A percentile compares a stretch with the other conserved stretches of the same genome.
Evolutionary conservation across 2,797 vertebrate genomes (phyloP).

Genomic region (Lepus oiostolus): DNA sequence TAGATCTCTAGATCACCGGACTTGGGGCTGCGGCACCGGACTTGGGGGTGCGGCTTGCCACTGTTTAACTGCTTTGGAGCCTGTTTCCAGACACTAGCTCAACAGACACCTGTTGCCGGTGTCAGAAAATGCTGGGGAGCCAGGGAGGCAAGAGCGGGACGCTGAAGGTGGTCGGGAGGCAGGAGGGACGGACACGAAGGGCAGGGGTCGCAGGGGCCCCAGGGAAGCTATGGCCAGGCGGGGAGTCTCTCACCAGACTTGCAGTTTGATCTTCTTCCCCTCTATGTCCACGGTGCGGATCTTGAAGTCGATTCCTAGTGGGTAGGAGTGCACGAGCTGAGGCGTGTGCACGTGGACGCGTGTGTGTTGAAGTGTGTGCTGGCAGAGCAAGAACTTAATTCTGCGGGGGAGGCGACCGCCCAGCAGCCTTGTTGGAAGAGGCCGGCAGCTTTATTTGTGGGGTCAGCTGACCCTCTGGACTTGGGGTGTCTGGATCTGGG

Average conservation of each 20-base stretch:
- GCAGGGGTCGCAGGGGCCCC: neutral
- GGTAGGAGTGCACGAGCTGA: neutral
- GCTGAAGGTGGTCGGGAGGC: neutral
- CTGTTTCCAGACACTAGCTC: neutral
- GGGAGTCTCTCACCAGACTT: constrained; percentile 93
- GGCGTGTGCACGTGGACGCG: no score
- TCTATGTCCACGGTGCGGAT: constrained; percentile 96
- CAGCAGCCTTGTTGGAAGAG: neutral
- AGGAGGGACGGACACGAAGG: neutral
- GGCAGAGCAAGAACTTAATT: neutral
- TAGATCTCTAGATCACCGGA: neutral
- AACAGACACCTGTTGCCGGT: neutral
- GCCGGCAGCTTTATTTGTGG: neutral
- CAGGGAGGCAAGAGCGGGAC: neutral
- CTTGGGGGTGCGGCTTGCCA: neutral
- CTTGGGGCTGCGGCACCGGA: neutral
- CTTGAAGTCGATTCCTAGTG: constrained; percentile 96
- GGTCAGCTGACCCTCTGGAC: neutral
- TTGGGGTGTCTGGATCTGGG: neutral
- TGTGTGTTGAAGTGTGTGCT: neutral
- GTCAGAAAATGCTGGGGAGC: constrained; percentile 7
- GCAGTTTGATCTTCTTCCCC: constrained; percentile 97
- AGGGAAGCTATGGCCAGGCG: no score
- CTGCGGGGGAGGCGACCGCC: neutral
- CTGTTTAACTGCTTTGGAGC: neutral